These are phyloP conservation scores for Oryctes rhinoceros DNA, from an alignment of 1,140 invertebrate species.

Conservation along the genomic window DNA sequence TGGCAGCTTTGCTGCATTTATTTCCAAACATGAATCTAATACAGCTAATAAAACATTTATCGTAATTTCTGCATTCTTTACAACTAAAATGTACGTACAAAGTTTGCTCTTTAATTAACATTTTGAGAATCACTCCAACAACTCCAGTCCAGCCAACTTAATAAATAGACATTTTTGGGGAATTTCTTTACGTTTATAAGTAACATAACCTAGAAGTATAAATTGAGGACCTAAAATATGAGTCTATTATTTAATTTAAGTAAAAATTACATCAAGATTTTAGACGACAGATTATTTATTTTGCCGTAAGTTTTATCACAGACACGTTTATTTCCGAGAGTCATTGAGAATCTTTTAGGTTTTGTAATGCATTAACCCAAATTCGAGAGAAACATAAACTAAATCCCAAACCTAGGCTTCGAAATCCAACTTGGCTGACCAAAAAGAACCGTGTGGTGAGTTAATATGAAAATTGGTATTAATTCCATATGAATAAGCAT, in stretches of 20 bases:
- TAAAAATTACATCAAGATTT: conserved; percentile 43
- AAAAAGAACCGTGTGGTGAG: conserved; percentile 64
- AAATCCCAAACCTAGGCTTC: conserved; percentile 61
- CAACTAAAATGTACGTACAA: background rate
- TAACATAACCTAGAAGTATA: conserved; percentile 1
- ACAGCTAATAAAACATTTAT: background rate
- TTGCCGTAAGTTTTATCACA: background rate
- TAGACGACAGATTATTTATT: background rate
- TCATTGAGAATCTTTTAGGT: background rate
- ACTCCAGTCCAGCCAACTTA: background rate
- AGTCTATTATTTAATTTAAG: conserved; percentile 45
- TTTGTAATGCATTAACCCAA: conserved; percentile 47
- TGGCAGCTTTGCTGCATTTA: background rate
- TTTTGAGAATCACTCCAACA: background rate
- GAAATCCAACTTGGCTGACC: conserved; percentile 68
- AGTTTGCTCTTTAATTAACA: background rate
- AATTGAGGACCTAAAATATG: background rate
- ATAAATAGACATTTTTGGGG: background rate
- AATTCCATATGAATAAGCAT: no score
- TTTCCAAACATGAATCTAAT: background rate
- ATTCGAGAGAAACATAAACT: conserved; percentile 51
- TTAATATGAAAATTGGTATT: conserved; percentile 29
- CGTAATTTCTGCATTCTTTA: no score
- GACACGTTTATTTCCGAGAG: background rate
- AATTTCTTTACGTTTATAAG: background rate